Percentiles rank a stretch among this genome's conserved stretches.
phyloP scores from a whole-genome alignment of 2,113 vertebrate species.

The Rhipidura dahli region DNA sequence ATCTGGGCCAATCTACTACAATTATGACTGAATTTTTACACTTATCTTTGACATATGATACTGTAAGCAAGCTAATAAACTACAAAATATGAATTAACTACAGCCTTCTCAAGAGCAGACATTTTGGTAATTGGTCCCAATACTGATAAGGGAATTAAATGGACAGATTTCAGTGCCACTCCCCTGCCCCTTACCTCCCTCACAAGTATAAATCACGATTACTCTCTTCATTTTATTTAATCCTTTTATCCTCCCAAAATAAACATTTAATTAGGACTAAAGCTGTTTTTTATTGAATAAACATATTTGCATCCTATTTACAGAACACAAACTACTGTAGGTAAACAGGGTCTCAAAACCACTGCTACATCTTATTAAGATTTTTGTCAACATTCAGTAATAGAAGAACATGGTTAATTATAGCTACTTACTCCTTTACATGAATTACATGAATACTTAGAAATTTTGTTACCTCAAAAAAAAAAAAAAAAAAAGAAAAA shows the following conservation, averaged over 20 bases:
- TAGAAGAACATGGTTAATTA: not conserved
- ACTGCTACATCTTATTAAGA: not conserved
- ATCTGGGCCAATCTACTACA: constrained; percentile 77
- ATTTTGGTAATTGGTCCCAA: constrained; percentile 74
- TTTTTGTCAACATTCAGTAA: not conserved
- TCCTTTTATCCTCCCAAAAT: not conserved
- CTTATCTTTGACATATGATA: constrained; percentile 78
- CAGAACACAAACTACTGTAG: not conserved
- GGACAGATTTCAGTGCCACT: constrained; percentile 44
- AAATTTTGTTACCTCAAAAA: not conserved
- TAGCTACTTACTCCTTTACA: not conserved
- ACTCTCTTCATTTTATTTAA: not conserved
- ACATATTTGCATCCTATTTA: not conserved
- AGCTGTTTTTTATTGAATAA: not conserved
- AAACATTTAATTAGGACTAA: not conserved
- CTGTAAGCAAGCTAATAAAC: constrained; percentile 57
- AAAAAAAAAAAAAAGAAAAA: not conserved
- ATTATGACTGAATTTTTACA: constrained; percentile 71
- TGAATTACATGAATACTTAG: not conserved
- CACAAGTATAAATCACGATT: not conserved
- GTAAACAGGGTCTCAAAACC: not conserved
- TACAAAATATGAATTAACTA: constrained; percentile 63
- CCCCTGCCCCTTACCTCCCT: too few relatives aligned
- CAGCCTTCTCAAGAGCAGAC: constrained; percentile 50
- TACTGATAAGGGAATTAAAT: constrained; percentile 71